phyloP scores from a whole-genome alignment of 2,888 invertebrate genomes.

The Cabera pusaria region DNA sequence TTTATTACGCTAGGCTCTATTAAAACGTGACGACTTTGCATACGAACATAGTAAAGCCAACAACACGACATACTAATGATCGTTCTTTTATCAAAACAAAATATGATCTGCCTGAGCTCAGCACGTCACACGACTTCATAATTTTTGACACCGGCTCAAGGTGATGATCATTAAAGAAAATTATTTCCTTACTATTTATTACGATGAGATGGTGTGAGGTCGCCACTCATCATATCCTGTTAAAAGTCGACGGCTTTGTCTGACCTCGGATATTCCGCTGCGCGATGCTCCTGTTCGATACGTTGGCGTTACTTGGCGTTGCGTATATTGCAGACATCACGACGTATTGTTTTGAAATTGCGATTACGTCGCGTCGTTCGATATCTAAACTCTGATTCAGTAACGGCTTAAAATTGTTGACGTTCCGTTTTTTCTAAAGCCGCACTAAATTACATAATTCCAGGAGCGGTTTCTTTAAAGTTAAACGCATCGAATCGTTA shows the following conservation, averaged over 20 bases:
- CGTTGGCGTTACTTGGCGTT: slow-evolving; percentile 35
- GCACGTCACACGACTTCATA: slow-evolving; percentile 44
- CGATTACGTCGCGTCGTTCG: slow-evolving; percentile 17
- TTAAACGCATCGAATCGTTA: slow-evolving; percentile 36
- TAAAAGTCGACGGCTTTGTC: slow-evolving; percentile 44
- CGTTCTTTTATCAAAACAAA: slow-evolving; percentile 29
- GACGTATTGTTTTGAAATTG: slow-evolving; percentile 22
- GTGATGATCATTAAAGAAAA: slow-evolving; percentile 56
- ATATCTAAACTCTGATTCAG: slow-evolving; percentile 16
- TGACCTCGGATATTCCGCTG: slow-evolving; percentile 42
- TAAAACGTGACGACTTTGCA: slow-evolving; percentile 25
- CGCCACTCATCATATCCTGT: slow-evolving; percentile 62
- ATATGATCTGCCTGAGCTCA: slow-evolving; percentile 38
- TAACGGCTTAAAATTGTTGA: slow-evolving; percentile 9
- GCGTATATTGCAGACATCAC: slow-evolving; percentile 15
- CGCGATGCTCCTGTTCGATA: slow-evolving; percentile 55
- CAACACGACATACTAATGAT: slow-evolving; percentile 43
- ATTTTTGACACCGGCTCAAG: slow-evolving; percentile 48
- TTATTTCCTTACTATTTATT: slow-evolving; percentile 60
- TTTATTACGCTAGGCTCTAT: slow-evolving; percentile 29
- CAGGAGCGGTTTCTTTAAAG: slow-evolving; percentile 24
- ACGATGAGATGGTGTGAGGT: slow-evolving; percentile 59
- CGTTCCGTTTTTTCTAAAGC: slow-evolving; percentile 15
- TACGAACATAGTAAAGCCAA: slow-evolving; percentile 23
- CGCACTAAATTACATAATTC: slow-evolving; percentile 23